Evolutionary conservation across 2,888 invertebrate species (phyloP).

Genomic region (Listrodromus nycthemerus): DNA sequence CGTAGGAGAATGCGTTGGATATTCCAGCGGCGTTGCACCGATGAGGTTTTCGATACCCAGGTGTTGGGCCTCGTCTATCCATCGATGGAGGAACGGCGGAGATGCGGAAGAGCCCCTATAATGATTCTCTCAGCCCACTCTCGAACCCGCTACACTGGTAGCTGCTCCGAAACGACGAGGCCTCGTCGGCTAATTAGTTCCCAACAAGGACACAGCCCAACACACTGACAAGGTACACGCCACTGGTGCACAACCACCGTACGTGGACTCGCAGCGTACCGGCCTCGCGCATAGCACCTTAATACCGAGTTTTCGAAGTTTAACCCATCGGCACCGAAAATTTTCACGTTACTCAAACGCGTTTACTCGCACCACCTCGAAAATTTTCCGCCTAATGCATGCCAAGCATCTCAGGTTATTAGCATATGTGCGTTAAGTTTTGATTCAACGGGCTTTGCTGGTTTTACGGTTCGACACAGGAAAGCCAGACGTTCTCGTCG

Average conservation of each 20-base stretch:
- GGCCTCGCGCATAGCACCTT: conserved; percentile 49
- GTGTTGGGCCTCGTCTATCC: conserved; percentile 1
- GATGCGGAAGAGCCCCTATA: conserved; percentile 7
- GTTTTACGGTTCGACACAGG: conserved; percentile 22
- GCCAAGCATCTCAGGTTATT: conserved; percentile 80
- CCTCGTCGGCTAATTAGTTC: conserved; percentile 67
- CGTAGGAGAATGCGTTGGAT: conserved; percentile 22
- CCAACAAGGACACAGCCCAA: conserved; percentile 58
- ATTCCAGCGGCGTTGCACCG: not conserved
- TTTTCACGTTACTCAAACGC: conserved; percentile 72
- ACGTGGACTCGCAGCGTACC: conserved; percentile 28
- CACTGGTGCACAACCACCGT: conserved; percentile 13
- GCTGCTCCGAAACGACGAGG: conserved; percentile 23
- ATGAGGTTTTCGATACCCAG: conserved; percentile 16
- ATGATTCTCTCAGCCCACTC: conserved; percentile 20
- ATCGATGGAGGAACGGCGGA: conserved; percentile 12
- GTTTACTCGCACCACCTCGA: conserved; percentile 65
- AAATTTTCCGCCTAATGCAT: conserved; percentile 75
- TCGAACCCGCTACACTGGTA: conserved; percentile 1
- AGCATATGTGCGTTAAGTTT: conserved; percentile 76
- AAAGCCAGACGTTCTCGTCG: not conserved
- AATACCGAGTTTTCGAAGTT: conserved; percentile 76
- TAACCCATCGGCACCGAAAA: conserved; percentile 72
- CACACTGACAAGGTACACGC: conserved; percentile 9
- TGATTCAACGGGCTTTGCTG: conserved; percentile 21